A percentile compares a stretch with the other conserved stretches of the same genome.
Evolutionary conservation across 2,797 vertebrate genomes (phyloP).

Genomic region (Sebastes paucispinis): DNA sequence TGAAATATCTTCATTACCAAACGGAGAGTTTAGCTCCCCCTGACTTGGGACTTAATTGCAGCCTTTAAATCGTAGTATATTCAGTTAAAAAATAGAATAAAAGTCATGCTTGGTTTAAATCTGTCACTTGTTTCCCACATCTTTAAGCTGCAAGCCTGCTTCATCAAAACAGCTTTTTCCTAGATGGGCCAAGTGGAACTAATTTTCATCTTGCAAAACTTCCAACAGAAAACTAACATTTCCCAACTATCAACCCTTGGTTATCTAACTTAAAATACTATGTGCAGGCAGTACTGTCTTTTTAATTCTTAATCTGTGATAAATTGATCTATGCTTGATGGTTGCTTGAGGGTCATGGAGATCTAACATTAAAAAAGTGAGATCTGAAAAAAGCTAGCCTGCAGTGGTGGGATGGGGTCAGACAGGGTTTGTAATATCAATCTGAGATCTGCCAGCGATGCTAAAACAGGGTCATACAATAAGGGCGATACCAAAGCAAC

Average conservation of each 20-base stretch:
- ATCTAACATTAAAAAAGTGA: neutral
- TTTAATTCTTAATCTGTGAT: neutral
- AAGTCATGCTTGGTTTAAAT: neutral
- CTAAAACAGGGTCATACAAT: constrained; percentile 21
- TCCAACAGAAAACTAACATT: neutral
- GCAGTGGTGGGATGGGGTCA: neutral
- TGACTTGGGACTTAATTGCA: neutral
- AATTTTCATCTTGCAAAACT: neutral
- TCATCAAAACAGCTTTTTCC: neutral
- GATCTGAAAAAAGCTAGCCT: neutral
- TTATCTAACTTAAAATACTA: neutral
- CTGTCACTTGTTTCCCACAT: neutral
- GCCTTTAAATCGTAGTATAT: neutral
- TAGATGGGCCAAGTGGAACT: neutral
- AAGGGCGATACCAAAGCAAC: neutral
- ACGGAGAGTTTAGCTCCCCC: neutral
- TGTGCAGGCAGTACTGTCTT: neutral
- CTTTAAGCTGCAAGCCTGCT: neutral
- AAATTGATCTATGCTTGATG: neutral
- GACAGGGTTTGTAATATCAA: constrained; percentile 14
- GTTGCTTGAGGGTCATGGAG: neutral
- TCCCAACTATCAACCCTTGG: neutral
- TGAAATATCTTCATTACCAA: neutral
- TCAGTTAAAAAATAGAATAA: neutral
- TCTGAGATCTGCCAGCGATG: constrained; percentile 23